These are phyloP conservation scores for Aselliscus stoliczkanus DNA, from an alignment of 2,797 vertebrate genomes.

Conservation along the genomic window DNA sequence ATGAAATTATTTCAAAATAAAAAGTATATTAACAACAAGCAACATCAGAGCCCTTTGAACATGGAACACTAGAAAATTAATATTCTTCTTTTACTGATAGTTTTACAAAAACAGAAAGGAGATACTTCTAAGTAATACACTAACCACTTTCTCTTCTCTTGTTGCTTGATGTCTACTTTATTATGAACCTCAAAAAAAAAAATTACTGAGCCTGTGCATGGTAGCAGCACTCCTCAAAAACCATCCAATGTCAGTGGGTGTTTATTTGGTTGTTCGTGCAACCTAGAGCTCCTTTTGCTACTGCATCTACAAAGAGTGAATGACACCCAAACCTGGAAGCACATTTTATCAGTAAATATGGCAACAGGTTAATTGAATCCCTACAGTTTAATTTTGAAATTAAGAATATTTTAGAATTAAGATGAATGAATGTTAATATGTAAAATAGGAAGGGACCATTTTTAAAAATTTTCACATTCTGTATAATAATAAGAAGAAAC, in stretches of 20 bases:
- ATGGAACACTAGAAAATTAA: background rate
- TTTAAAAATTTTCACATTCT: conserved; percentile 27
- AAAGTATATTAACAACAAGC: background rate
- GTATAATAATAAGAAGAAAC: conserved; percentile 56
- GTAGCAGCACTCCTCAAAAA: conserved; percentile 10
- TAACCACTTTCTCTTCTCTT: background rate
- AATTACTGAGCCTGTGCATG: background rate
- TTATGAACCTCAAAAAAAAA: background rate
- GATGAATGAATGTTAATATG: conserved; percentile 36
- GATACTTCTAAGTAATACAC: background rate
- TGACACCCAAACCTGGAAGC: conserved; percentile 34
- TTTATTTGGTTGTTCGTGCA: conserved; percentile 65
- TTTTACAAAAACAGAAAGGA: background rate
- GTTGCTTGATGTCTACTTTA: background rate
- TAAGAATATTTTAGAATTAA: conserved; percentile 27
- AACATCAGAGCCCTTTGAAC: background rate
- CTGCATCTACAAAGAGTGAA: conserved; percentile 23
- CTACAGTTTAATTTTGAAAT: conserved; percentile 48
- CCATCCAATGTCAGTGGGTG: conserved; percentile 19
- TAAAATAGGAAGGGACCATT: conserved; percentile 21
- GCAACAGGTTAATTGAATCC: conserved; percentile 74
- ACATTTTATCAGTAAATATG: conserved; percentile 68
- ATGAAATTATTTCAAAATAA: background rate
- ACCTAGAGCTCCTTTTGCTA: conserved; percentile 50
- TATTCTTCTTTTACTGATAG: background rate